Base-by-base conservation (phyloP, 2,113 vertebrate genomes). In the Peromyscus californicus region DNA sequence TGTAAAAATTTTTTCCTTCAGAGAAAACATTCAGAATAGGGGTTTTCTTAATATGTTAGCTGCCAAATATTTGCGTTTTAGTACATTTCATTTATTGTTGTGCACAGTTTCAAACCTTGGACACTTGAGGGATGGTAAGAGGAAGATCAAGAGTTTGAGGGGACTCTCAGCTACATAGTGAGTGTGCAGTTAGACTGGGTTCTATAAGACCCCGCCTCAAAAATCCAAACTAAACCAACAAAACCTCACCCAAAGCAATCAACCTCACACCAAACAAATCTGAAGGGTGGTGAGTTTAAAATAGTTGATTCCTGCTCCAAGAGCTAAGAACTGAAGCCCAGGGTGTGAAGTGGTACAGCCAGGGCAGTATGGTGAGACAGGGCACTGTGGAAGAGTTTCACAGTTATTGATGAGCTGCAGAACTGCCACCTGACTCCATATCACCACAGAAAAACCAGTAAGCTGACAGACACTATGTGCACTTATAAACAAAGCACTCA, bases 61-160 rank as follows among this genome's bases (percentile, higher is more conserved):
- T 70, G 3, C 3, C 42, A 36, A 22, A 65, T 48, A 94, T 51
- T 89, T 92, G 72, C 51, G 48, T 96, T 96, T 36, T 72, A 70
- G 78, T 42, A 15, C 10, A 80, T 31, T 67, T 89, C 21, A 63
- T 57, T 91, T 79, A 79, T 72, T 91, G 63, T 65, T 93, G 89
- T 69, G n/a, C 48, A 67, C 51, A 88, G n/a, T 82, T 85, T 93
- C 67, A 91, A 91, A 76, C 42, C 59, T 78, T 48, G 17, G 65
- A 54, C 69, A 39, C 22, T 6, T 89, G 86, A 22, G 48, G 72
- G 21, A 15, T 29, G 7, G 33, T 1, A 36, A 16, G 39, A 70
- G 48, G 33, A 29, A 3, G 45, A n/a, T n/a, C 21, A 89, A 5
- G n/a, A 83, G 36, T 83, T n/a, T 36, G 24, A 83, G 54, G 51